Percentiles rank a stretch among this genome's conserved stretches.
These are phyloP conservation scores for Proteles cristata DNA, from an alignment of 2,113 vertebrate genomes.

Conservation along the genomic window DNA sequence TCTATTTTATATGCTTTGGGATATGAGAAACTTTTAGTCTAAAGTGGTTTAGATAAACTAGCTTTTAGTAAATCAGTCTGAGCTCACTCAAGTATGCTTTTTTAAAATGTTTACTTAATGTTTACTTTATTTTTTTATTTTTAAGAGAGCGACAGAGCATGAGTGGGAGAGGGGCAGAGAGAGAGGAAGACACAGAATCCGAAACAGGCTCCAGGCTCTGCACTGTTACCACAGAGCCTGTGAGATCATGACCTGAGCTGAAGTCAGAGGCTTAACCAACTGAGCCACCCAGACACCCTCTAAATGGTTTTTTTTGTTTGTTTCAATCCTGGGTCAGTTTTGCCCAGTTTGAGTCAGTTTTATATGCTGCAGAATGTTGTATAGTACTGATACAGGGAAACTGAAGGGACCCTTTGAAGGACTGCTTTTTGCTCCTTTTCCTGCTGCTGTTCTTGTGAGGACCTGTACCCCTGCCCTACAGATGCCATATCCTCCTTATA, in stretches of 20 bases:
- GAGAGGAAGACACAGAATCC: no score
- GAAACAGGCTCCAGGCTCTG: no score
- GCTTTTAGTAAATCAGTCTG: not conserved
- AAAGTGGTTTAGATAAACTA: not conserved
- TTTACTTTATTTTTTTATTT: no score
- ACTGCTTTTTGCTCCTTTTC: not conserved
- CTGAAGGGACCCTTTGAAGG: not conserved
- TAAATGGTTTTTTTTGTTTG: not conserved
- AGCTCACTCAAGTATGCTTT: not conserved
- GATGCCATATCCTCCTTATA: not conserved
- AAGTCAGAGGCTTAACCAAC: no score
- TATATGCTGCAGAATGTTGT: not conserved
- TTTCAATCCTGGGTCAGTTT: not conserved
- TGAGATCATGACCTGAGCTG: no score
- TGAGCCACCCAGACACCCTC: no score
- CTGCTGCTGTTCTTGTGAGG: not conserved
- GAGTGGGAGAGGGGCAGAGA: no score
- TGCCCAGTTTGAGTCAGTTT: not conserved
- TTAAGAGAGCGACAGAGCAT: no score
- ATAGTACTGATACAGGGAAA: not conserved
- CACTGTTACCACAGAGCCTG: no score
- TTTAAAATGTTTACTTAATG: not conserved
- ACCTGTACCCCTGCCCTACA: not conserved
- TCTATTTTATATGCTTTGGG: not conserved
- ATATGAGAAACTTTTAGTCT: not conserved